Base-by-base conservation (phyloP, 1,140 invertebrate genomes). In the Panulirus ornatus region DNA sequence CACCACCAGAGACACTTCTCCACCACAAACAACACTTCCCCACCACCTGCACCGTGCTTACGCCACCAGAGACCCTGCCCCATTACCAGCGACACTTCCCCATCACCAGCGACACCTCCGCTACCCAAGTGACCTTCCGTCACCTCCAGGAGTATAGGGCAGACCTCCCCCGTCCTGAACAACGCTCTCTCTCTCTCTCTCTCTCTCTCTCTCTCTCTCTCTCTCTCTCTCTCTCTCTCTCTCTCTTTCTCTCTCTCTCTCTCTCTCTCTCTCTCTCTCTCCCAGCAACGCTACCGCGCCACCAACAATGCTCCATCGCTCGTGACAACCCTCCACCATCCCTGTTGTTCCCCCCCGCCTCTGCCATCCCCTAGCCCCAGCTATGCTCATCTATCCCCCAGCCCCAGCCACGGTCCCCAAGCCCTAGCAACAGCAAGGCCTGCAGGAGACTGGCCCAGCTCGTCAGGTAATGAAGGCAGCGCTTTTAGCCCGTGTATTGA, bases 141-240 rank as follows among this genome's bases (percentile, higher is more conserved):
- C n/a, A n/a, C n/a, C n/a, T n/a, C n/a, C n/a, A n/a, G n/a, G n/a
- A n/a, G n/a, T n/a, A n/a, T n/a, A n/a, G n/a, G n/a, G n/a, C n/a
- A n/a, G n/a, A n/a, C n/a, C n/a, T n/a, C n/a, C n/a, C n/a, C n/a
- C n/a, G n/a, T n/a, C n/a, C n/a, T n/a, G n/a, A n/a, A n/a, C n/a
- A n/a, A n/a, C n/a, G n/a, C n/a, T n/a, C n/a, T n/a, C n/a, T n/a
- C n/a, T n/a, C n/a, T n/a, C n/a, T n/a, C n/a, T n/a, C n/a, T n/a
- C n/a, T n/a, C n/a, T n/a, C n/a, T n/a, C n/a, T n/a, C n/a, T n/a
- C n/a, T n/a, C n/a, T n/a, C n/a, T n/a, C n/a, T n/a, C n/a, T n/a
- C n/a, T n/a, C n/a, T 81, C 22, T 1, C n/a, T 30, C 9, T 51
- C 78, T 81, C 42, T 51, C 44, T 81, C 78, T 19, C 78, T 30